These are phyloP conservation scores for Syngnathus rostellatus DNA, from an alignment of 2,797 vertebrate species.

Conservation along the genomic window DNA sequence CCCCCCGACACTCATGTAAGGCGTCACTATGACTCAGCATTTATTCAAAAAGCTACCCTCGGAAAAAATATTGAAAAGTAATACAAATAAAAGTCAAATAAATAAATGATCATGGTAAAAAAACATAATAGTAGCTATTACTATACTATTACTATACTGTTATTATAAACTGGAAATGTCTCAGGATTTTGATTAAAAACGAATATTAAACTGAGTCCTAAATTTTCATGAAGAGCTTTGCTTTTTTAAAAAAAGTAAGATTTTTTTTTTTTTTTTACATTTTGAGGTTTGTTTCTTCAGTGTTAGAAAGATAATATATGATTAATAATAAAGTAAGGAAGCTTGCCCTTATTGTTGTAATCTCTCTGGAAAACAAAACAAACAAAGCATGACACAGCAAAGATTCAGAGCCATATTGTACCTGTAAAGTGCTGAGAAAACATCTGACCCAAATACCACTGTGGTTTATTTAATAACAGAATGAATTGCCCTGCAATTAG, in stretches of 20 bases:
- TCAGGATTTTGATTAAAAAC: background rate
- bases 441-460: background rate
- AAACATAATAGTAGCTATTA: background rate
- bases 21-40: slow-evolving; percentile 67
- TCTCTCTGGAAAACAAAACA: background rate
- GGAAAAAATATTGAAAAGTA: background rate
- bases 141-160: background rate
- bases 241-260: no score
- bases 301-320: background rate
- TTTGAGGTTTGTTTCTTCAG: background rate
- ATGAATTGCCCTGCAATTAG: background rate
- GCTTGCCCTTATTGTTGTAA: background rate
- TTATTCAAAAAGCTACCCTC: slow-evolving; percentile 21
- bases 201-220: background rate
- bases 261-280: no score
- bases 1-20: slow-evolving; percentile 20
- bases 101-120: background rate
- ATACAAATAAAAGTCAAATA: no score
- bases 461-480: background rate
- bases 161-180: background rate
- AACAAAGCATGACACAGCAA: background rate
- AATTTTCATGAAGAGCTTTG: background rate
- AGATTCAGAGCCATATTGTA: background rate
- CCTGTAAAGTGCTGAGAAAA: background rate
- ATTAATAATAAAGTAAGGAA: background rate